These are phyloP conservation scores for Drosophila virilis DNA, from an alignment of 1,140 invertebrate species.

Conservation along the genomic window DNA sequence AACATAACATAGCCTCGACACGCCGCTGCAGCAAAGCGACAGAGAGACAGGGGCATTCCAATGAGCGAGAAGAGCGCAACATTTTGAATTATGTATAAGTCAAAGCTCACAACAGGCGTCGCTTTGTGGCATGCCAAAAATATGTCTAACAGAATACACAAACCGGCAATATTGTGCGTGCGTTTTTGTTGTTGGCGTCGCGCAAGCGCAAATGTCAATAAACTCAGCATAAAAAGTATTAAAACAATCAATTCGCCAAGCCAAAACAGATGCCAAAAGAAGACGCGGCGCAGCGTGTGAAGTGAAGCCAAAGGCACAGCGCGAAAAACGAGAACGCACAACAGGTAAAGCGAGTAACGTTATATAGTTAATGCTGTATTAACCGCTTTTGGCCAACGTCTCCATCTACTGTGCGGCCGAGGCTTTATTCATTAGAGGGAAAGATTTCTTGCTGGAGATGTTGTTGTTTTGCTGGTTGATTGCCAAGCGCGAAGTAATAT, in stretches of 20 bases:
- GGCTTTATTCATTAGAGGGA: slow-evolving; percentile 8
- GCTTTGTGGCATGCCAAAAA: slow-evolving; percentile 23
- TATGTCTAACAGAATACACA: slow-evolving; percentile 28
- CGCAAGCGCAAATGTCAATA: slow-evolving; percentile 73
- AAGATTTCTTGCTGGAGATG: not conserved
- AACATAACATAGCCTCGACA: slow-evolving; percentile 1
- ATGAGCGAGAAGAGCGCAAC: slow-evolving; percentile 19
- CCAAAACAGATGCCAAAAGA: not conserved
- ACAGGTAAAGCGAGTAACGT: slow-evolving; percentile 44
- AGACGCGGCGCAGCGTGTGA: slow-evolving; percentile 6
- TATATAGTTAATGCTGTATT: slow-evolving; percentile 45
- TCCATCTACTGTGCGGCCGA: not conserved
- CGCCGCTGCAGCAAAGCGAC: not conserved
- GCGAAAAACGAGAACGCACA: slow-evolving; percentile 19
- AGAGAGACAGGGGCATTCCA: not conserved
- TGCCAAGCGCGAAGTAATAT: slow-evolving; percentile 1
- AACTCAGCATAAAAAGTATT: slow-evolving; percentile 66
- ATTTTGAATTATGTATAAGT: slow-evolving; percentile 45
- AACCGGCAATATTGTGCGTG: not conserved
- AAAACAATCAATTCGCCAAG: slow-evolving; percentile 63
- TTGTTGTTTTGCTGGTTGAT: slow-evolving; percentile 8
- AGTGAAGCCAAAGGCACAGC: slow-evolving; percentile 37
- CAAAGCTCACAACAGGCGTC: slow-evolving; percentile 14
- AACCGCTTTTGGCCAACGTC: slow-evolving; percentile 36
- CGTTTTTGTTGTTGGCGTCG: slow-evolving; percentile 22